Evolutionary conservation across 2,113 vertebrate genomes (phyloP), one percentile per base, ranked within the genome.

Genomic region (Paramisgurnus dabryanus): DNA sequence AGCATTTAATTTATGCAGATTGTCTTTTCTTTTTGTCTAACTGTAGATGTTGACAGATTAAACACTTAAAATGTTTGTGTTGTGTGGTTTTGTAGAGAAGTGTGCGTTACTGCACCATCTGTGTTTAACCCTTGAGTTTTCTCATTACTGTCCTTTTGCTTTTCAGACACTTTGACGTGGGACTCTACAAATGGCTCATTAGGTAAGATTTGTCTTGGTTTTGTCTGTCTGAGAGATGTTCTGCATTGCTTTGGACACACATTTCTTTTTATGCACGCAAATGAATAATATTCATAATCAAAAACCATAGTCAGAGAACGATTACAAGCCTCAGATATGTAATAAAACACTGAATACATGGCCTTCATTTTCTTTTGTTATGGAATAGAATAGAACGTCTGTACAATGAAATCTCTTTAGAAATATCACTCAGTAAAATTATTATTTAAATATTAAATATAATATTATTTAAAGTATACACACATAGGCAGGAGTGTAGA

Each of bases 101-200:
- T 50, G 40, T 49, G 45, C 71, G 67, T 66, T 41, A n/a, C 15
- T 53, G n/a, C 27, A 22, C 15, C 7, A 49, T 50, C 64, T 64
- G 69, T 11, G 18, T 63, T 7, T 66, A 55, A 75, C 55, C 10
- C 10, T 34, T 67, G 3, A 74, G 84, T 69, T 89, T 50, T 79
- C 68, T 81, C 79, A 64, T 87, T 84, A 72, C 78, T 18, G 80
- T 83, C 77, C 27, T 82, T 79, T 77, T 80, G 57, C 67, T 73
- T 85, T 87, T 66, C 84, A 94, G 93, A 84, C 87, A 92, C 87
- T 94, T 94, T 88, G 93, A 94, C 67, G 90, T 90, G 83, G 93
- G 93, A n/a, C 90, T 94, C 50, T 93, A 94, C 87, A 92, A 85
- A 86, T 94, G 93, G 93, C 92, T 94, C 77, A 90, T 94, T 85